A percentile compares a stretch with the other conserved stretches of the same genome.
Evolutionary conservation across 1,140 invertebrate species (phyloP).

Genomic region (Pinna nobilis): DNA sequence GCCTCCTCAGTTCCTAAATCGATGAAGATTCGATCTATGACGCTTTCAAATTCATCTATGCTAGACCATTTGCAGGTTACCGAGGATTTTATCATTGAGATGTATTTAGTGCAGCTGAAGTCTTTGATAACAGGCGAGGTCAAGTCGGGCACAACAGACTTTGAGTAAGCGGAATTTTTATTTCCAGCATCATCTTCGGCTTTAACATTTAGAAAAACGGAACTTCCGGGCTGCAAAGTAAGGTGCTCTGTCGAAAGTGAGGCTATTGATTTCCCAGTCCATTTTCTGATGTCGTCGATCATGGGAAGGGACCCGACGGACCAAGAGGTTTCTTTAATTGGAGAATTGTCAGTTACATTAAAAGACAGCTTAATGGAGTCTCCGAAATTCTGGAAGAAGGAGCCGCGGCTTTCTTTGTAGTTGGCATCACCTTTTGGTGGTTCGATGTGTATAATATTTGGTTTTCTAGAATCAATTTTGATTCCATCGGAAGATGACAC

Average conservation of each 20-base stretch:
- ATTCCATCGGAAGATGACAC: conserved; percentile 52
- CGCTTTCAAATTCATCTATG: conserved; percentile 28
- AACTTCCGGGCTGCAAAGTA: neutral
- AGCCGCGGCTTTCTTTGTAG: neutral
- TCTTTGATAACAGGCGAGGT: conserved; percentile 5
- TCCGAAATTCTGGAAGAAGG: neutral
- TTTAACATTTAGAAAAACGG: conserved; percentile 8
- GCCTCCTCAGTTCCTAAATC: conserved; percentile 9
- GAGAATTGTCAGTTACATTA: neutral
- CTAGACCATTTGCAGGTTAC: conserved; percentile 20
- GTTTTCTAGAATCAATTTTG: conserved; percentile 34
- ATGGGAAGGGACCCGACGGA: conserved; percentile 31
- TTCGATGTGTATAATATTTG: neutral
- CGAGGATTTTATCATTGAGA: conserved; percentile 7
- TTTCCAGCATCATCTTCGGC: conserved; percentile 18
- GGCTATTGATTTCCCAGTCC: neutral
- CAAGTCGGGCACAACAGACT: conserved; percentile 14
- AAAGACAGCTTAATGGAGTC: conserved; percentile 1
- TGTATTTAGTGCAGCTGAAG: conserved; percentile 13
- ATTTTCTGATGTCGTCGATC: conserved; percentile 13
- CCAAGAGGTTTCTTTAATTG: neutral
- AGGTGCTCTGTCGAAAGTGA: neutral
- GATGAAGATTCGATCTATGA: neutral
- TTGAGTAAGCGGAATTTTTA: neutral
- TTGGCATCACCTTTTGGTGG: neutral